These are phyloP conservation scores for Phataginus tetradactyla DNA, from an alignment of 2,797 vertebrate species.

Conservation along the genomic window DNA sequence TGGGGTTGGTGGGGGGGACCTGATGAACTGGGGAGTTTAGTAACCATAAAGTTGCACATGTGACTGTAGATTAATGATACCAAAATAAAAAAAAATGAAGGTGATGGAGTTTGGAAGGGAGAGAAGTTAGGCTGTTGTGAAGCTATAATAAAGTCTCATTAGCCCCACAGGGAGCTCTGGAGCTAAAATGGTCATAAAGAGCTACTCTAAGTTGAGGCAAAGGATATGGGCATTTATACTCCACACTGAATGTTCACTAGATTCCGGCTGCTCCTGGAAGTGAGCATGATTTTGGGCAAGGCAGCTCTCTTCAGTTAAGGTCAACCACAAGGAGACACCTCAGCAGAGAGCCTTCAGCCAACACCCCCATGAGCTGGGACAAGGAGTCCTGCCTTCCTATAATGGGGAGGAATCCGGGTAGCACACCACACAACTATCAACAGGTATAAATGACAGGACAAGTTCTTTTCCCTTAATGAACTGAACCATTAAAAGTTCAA, in stretches of 20 bases:
- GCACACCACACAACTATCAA: neutral
- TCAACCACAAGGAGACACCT: neutral
- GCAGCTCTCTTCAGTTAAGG: neutral
- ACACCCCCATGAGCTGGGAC: no score
- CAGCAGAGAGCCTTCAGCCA: neutral
- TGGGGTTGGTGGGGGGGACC: no score
- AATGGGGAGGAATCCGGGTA: neutral
- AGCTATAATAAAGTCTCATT: neutral
- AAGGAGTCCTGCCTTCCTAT: neutral
- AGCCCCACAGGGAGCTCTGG: neutral
- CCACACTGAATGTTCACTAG: neutral
- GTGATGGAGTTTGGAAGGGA: neutral
- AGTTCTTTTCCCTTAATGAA: neutral
- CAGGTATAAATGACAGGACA: neutral
- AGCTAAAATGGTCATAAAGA: neutral
- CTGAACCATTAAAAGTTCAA: neutral
- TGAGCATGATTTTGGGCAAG: neutral
- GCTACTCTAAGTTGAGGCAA: neutral
- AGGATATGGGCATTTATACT: neutral
- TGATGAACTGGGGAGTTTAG: no score
- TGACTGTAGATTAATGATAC: no score
- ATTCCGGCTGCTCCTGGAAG: no score
- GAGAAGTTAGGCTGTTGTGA: neutral
- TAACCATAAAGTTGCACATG: no score
- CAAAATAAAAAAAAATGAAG: neutral